Percentiles rank a stretch among this genome's conserved stretches.
Evolutionary conservation across 2,113 vertebrate species (phyloP).

Genomic region (Halichoeres trimaculatus): DNA sequence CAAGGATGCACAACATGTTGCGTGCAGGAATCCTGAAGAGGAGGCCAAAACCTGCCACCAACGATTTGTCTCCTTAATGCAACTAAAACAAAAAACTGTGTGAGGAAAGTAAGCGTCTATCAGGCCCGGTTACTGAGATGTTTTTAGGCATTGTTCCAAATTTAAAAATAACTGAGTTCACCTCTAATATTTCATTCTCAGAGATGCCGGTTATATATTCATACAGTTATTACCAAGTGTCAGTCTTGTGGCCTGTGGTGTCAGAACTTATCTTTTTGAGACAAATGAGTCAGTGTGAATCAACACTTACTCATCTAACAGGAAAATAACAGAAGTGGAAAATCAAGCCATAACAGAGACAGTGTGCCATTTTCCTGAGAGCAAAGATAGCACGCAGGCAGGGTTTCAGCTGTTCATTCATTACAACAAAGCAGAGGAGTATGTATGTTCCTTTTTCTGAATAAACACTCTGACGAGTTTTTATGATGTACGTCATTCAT

Average conservation of each 20-base stretch:
- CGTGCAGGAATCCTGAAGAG: background rate
- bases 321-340: constrained; percentile 27
- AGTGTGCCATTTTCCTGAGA: constrained; percentile 4
- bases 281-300: constrained; percentile 59
- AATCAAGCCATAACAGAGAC: constrained; percentile 25
- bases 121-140: background rate
- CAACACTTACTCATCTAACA: constrained; percentile 41
- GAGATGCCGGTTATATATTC: constrained; percentile 8
- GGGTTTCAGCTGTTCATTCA: constrained; percentile 1
- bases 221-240: constrained; percentile 24
- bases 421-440: background rate
- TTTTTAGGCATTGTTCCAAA: constrained; percentile 2
- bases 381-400: constrained; percentile 1
- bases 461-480: too few species aligned
- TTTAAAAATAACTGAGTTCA: constrained; percentile 10
- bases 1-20: constrained; percentile 5
- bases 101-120: constrained; percentile 7
- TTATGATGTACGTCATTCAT: background rate
- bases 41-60: constrained; percentile 23
- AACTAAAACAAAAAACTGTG: constrained; percentile 19
- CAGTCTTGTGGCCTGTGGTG: constrained; percentile 29
- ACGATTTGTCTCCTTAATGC: constrained; percentile 22
- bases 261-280: constrained; percentile 41
- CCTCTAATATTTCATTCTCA: background rate
- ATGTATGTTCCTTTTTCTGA: background rate